Conservation (phyloP, 2,797 vertebrate species). For the Pristis pectinata region DNA sequence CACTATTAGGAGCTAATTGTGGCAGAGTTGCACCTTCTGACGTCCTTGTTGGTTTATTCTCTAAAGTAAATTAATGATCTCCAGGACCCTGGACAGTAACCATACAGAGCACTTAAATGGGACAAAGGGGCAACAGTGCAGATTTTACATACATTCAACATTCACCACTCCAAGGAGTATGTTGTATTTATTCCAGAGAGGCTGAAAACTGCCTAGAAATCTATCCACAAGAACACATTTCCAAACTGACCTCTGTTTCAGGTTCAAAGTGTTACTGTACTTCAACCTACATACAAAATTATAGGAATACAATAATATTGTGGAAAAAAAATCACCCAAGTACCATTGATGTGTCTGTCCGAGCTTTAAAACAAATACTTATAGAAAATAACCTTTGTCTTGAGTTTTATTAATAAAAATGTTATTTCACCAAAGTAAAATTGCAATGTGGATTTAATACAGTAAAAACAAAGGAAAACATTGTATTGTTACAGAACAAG, state of each 20-base stretch:
- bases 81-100: constrained; percentile 60
- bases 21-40: constrained; percentile 62
- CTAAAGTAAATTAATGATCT: constrained; percentile 59
- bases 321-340: background rate
- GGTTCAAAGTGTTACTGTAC: background rate
- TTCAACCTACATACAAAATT: background rate
- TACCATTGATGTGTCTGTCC: background rate
- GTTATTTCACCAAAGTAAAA: background rate
- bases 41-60: constrained; percentile 56
- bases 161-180: constrained; percentile 55
- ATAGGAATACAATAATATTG: background rate
- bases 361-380: background rate
- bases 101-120: constrained; percentile 54
- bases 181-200: constrained; percentile 43
- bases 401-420: background rate
- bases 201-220: background rate
- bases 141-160: constrained; percentile 50
- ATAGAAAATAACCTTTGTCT: background rate
- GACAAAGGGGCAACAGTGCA: constrained; percentile 50
- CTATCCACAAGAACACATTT: background rate
- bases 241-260: background rate
- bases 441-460: background rate
- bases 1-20: constrained; percentile 64
- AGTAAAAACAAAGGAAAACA: background rate
- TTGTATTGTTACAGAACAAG: background rate